Percentiles rank a stretch among this genome's conserved stretches.
Conservation (phyloP, 2,113 vertebrate species). For the Lethenteron reissneri region DNA sequence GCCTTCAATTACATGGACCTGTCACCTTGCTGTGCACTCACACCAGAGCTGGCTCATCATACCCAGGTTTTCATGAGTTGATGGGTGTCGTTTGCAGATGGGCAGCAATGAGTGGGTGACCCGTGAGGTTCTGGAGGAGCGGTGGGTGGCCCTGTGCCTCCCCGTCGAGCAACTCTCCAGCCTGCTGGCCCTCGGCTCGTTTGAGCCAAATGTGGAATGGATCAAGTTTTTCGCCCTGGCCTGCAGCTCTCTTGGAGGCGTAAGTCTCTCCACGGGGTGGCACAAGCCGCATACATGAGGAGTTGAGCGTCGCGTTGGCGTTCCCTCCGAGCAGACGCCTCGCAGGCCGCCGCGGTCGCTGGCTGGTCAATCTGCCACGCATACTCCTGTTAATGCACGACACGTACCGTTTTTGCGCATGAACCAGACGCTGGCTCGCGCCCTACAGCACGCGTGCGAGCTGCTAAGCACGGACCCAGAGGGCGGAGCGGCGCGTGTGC, state of each 20-base stretch:
- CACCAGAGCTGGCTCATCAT: constrained; percentile 8
- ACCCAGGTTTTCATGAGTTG: too few species aligned
- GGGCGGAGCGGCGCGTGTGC: constrained; percentile 34
- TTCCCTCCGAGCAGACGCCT: too few species aligned
- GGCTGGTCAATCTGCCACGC: too few species aligned
- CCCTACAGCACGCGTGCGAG: constrained; percentile 49
- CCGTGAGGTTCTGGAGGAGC: constrained; percentile 25
- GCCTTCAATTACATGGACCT: background rate
- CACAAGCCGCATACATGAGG: too few species aligned
- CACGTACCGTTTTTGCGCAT: too few species aligned
- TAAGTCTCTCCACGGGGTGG: constrained; percentile 18
- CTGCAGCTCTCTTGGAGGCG: constrained; percentile 44
- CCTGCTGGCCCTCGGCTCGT: constrained; percentile 31
- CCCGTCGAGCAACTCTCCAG: constrained; percentile 29
- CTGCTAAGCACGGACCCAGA: constrained; percentile 48
- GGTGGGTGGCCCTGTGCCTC: constrained; percentile 44
- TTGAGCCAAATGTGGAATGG: constrained; percentile 29
- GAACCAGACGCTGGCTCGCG: constrained; percentile 29
- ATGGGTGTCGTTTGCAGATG: too few species aligned
- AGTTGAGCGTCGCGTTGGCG: too few species aligned
- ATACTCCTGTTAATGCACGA: too few species aligned
- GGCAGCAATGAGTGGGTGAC: constrained; percentile 14
- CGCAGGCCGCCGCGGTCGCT: too few species aligned
- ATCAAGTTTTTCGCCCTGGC: constrained; percentile 51
- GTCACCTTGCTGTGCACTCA: constrained; percentile 19